Evolutionary conservation across 1,140 invertebrate species (phyloP), one percentile per base, ranked within the genome.

Genomic region (Brachionus paranguensis): DNA sequence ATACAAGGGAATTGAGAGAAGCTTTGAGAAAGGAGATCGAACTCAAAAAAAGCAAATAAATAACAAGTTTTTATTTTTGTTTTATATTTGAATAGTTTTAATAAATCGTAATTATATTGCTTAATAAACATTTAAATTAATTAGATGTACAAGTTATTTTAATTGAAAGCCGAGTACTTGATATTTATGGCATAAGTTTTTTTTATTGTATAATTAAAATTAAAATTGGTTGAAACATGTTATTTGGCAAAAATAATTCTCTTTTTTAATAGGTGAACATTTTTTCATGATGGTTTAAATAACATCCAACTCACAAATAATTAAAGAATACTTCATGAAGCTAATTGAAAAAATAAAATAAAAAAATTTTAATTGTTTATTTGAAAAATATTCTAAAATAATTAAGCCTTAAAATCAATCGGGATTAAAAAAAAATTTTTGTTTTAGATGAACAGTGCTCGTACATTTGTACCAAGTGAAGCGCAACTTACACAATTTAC

Each of bases 11-110:
- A 41, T 33, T 81, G 20, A 60, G 41, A 64, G 78, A 81, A 45
- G 78, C 78, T 41, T 53, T 81, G 14, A 37, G 14, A 45, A 81
- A 81, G 64, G 78, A 81, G 29, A 14, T 81, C 4, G 78, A 76
- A 10, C 53, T 81, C 3, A 81, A 81, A 81, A 81, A 45, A 8
- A 17, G 8, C 8, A 37, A 50, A 50, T 27, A 76, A 50, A 5
- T 72, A 41, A 72, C 10, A 10, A 72, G 11, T 72, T 20, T 20
- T 72, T 70, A 33, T 72, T 68, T 68, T 68, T 27, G 11, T 10
- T 65, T 27, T 53, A 53, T 53, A 60, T 68, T 68, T 41, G 12
- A 68, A 68, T 37, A 29, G 27, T 33, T 68, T n/a, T 24, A 68
- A 17, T 41, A 37, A 33, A 41, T 37, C 3, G 41, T 12, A 41